phyloP scores from a whole-genome alignment of 2,797 vertebrate species.

The Paramormyrops hopkinsi region DNA sequence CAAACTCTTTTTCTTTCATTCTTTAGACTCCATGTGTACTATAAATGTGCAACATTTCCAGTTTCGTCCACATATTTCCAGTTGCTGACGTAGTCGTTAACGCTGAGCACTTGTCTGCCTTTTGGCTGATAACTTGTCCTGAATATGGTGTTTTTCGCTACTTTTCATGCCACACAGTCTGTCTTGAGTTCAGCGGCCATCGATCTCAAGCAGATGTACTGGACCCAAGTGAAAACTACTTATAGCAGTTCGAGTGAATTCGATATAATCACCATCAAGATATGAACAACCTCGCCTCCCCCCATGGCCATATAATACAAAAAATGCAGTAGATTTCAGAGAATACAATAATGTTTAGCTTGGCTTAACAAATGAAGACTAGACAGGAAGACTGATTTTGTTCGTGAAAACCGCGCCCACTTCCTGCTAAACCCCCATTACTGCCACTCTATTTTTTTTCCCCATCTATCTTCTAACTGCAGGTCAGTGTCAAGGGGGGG shows the following conservation, averaged over 20 bases:
- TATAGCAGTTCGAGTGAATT: neutral
- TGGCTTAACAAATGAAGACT: neutral
- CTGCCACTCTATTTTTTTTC: neutral
- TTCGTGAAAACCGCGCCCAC: neutral
- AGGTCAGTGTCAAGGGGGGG: neutral
- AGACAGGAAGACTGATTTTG: neutral
- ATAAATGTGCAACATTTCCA: neutral
- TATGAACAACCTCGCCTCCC: neutral
- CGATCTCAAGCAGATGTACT: neutral
- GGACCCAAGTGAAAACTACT: neutral
- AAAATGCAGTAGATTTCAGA: neutral
- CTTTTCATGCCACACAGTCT: neutral
- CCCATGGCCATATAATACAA: neutral
- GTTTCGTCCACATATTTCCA: neutral
- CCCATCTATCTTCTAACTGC: neutral
- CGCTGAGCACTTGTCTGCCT: neutral
- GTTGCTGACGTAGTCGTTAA: neutral
- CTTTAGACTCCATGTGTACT: neutral
- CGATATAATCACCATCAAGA: neutral
- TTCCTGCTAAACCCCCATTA: neutral
- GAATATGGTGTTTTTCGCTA: neutral
- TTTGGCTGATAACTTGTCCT: neutral
- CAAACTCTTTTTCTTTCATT: neutral
- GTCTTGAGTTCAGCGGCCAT: neutral
- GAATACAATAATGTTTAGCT: neutral